Evolutionary conservation across 2,113 vertebrate genomes (phyloP).

Genomic region (Chaenocephalus aceratus): DNA sequence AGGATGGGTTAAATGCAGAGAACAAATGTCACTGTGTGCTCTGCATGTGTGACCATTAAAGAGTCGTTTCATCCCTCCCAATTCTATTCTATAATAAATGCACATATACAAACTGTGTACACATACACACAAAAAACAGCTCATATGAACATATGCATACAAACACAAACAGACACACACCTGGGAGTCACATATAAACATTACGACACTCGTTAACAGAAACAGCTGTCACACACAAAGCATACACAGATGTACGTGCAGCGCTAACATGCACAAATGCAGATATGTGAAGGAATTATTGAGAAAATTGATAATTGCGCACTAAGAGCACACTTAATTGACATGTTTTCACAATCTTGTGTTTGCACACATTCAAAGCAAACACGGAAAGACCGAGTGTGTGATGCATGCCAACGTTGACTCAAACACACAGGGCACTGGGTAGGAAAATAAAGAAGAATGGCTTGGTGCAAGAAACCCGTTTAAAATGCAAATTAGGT

Average conservation of each 20-base stretch:
- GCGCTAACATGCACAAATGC: too few relatives aligned
- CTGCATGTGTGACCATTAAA: too few relatives aligned
- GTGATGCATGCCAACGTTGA: conserved; percentile 42
- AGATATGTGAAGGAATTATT: too few relatives aligned
- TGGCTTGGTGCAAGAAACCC: conserved; percentile 10
- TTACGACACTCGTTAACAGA: too few relatives aligned
- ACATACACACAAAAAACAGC: conserved; percentile 6
- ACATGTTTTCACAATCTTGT: conserved; percentile 26
- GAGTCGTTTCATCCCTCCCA: too few relatives aligned
- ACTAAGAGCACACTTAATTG: too few relatives aligned
- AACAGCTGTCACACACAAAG: too few relatives aligned
- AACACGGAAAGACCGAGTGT: conserved; percentile 33
- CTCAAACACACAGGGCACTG: background rate
- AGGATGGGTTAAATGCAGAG: too few relatives aligned
- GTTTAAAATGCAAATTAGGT: conserved; percentile 10
- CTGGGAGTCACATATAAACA: too few relatives aligned
- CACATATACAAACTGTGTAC: conserved; percentile 17
- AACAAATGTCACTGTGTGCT: too few relatives aligned
- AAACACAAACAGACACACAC: background rate
- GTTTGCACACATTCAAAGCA: conserved; percentile 20
- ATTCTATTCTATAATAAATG: background rate
- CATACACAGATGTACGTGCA: too few relatives aligned
- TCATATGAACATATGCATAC: conserved; percentile 13
- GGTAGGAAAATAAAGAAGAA: background rate
- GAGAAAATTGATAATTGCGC: too few relatives aligned